phyloP scores from a whole-genome alignment of 2,113 vertebrate genomes.

The Xenopus laevis region DNA sequence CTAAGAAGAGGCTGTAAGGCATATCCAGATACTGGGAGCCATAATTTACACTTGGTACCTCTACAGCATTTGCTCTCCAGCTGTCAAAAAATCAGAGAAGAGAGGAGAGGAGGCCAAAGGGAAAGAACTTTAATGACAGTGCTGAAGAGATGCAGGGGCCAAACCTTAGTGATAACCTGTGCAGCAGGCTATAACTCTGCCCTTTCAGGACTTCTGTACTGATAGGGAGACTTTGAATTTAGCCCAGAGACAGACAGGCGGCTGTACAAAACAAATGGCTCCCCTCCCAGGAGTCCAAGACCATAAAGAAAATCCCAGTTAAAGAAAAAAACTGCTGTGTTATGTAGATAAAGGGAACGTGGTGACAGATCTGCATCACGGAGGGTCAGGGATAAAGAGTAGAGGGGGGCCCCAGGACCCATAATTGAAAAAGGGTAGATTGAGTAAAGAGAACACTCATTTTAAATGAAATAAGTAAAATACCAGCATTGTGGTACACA shows the following conservation, averaged over 20 bases:
- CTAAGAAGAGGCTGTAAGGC: no score
- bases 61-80: background rate
- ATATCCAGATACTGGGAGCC: no score
- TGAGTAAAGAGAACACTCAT: no score
- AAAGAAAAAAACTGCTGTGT: background rate
- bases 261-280: background rate
- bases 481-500: no score
- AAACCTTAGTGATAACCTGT: conserved; percentile 28
- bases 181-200: conserved; percentile 25
- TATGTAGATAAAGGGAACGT: background rate
- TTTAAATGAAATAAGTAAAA: no score
- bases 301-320: conserved; percentile 12
- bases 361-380: conserved; percentile 15
- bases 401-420: no score
- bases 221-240: conserved; percentile 36
- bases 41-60: no score
- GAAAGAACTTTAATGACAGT: conserved; percentile 3
- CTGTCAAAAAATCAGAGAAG: background rate
- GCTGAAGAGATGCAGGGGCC: conserved; percentile 20
- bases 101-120: conserved; percentile 2
- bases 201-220: conserved; percentile 12
- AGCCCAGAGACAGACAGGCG: conserved; percentile 22
- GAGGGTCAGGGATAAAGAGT: no score
- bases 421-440: no score
- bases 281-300: conserved; percentile 12